phyloP scores from a whole-genome alignment of 2,888 invertebrate species.

The Acleris sparsana region DNA sequence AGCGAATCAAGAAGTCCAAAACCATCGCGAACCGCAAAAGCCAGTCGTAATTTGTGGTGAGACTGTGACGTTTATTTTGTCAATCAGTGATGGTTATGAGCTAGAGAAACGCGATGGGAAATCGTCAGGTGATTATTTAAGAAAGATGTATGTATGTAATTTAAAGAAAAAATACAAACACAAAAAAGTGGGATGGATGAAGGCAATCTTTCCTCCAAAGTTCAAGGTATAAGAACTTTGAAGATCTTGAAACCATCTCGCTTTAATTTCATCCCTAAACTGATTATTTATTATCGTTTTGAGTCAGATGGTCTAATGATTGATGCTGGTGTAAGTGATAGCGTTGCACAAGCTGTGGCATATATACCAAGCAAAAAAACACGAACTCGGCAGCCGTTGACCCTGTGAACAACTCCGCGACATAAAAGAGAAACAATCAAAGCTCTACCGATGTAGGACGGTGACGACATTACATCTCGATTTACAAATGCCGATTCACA shows the following conservation, averaged over 20 bases:
- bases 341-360: constrained; percentile 42
- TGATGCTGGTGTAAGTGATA: constrained; percentile 35
- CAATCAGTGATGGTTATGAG: constrained; percentile 26
- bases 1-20: constrained; percentile 24
- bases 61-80: constrained; percentile 23
- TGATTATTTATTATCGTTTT: no score
- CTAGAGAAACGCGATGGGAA: constrained; percentile 18
- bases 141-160: background rate
- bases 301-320: background rate
- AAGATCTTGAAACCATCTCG: no score
- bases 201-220: no score
- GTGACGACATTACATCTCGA: constrained; percentile 33
- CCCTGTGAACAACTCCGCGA: constrained; percentile 46
- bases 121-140: background rate
- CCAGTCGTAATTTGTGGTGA: constrained; percentile 32
- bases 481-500: constrained; percentile 23
- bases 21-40: constrained; percentile 25
- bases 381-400: constrained; percentile 34
- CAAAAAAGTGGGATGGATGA: no score
- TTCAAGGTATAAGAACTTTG: background rate
- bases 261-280: no score
- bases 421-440: constrained; percentile 39
- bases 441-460: constrained; percentile 38
- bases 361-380: constrained; percentile 36
- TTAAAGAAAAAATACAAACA: no score